Conservation (phyloP, 2,113 vertebrate genomes). For the Argyrosomus japonicus region DNA sequence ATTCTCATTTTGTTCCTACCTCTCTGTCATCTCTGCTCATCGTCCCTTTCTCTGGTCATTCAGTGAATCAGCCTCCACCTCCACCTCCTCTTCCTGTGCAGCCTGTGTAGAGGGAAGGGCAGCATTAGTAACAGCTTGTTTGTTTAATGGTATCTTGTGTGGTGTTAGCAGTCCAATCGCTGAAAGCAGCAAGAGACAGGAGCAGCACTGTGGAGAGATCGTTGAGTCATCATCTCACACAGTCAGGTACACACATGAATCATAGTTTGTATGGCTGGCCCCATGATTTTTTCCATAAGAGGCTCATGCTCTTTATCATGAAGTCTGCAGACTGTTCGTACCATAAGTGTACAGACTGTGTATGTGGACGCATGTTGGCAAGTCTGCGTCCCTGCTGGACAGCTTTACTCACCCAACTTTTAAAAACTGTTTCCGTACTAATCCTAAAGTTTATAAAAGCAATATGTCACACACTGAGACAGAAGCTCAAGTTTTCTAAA, state of each 20-base stretch:
- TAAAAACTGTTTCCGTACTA: too few species aligned
- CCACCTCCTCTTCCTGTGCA: not conserved
- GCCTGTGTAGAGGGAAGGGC: conserved; percentile 3
- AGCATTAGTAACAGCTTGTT: conserved; percentile 23
- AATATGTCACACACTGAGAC: too few species aligned
- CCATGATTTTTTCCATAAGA: too few species aligned
- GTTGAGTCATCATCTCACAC: conserved; percentile 46
- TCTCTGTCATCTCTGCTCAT: conserved; percentile 1
- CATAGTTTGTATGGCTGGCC: conserved; percentile 3
- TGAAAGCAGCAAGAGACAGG: conserved; percentile 18
- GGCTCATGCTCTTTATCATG: too few species aligned
- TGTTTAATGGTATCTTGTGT: conserved; percentile 22
- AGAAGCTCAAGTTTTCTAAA: too few species aligned
- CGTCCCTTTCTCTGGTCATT: not conserved
- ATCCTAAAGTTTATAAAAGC: too few species aligned
- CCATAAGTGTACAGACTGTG: too few species aligned
- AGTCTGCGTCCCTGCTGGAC: too few species aligned
- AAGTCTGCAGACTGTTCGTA: too few species aligned
- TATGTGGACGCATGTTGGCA: too few species aligned
- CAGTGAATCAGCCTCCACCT: conserved; percentile 1
- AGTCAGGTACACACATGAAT: conserved; percentile 18
- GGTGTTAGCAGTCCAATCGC: conserved; percentile 29
- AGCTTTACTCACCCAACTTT: too few species aligned
- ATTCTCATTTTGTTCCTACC: not conserved
- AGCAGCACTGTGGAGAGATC: conserved; percentile 22